Base-by-base conservation (phyloP, 2,113 vertebrate species). In the Eulemur macaco region DNA sequence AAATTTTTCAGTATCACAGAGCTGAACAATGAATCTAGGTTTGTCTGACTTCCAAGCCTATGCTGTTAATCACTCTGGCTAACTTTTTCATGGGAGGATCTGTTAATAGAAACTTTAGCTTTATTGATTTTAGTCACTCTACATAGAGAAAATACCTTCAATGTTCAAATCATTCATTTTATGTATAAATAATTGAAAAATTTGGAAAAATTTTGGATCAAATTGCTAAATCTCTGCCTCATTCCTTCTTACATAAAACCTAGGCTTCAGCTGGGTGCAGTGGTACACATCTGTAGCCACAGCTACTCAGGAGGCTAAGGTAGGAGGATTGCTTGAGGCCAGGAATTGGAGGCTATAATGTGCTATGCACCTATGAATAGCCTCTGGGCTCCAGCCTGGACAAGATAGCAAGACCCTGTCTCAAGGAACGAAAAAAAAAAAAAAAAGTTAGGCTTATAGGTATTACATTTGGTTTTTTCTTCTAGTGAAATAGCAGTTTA, bases 171-270 rank as follows among this genome's bases (percentile, higher is more conserved):
- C 8, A 14, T 91, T 93, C 60, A n/a, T 86, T 91, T 95, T 71
- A 52, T 89, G 0, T 54, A 23, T 95, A 74, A 87, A 63, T 94
- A 95, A 78, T 86, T 93, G 18, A 87, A 73, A 86, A 81, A 11
- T 80, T 84, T 68, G 3, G 2, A 56, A 87, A 73, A 86, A 85
- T 17, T 78, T 93, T 68, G 3, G 3, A 47, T 86, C 56, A 80
- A 25, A 92, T 96, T 82, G 31, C 17, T 82, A 69, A 71, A 89
- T 89, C 27, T 95, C 68, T 80, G 73, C 37, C 29, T 39, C 20
- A 85, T 87, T 4, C 69, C 63, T 84, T 94, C 60, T 50, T 50
- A 80, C 17, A 45, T 34, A 95, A 63, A 96, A 63, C 11, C 42
- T 77, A 42, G 25, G 5, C 31, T 87, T 71, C 2, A 74, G 6